Evolutionary conservation across 2,113 vertebrate species (phyloP).

Genomic region (Elanoides forficatus): DNA sequence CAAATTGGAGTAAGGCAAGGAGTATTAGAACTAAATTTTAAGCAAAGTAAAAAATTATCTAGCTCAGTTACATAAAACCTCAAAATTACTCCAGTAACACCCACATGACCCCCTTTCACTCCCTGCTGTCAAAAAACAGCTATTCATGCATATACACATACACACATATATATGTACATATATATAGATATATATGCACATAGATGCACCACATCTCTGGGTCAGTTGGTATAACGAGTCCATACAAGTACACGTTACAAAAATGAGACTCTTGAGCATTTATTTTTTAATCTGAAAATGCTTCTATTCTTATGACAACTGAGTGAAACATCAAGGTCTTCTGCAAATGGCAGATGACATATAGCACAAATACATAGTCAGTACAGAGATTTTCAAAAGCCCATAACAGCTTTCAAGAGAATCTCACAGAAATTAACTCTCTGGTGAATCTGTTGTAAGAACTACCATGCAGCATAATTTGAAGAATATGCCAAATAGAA

Average conservation of each 20-base stretch:
- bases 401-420: not conserved
- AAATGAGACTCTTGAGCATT: not conserved
- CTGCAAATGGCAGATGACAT: not conserved
- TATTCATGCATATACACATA: fast-evolving
- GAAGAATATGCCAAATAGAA: not conserved
- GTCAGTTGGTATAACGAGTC: not conserved
- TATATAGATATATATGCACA: fast-evolving
- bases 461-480: not conserved
- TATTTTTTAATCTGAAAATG: not conserved
- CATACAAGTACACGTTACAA: not conserved
- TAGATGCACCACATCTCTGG: not conserved
- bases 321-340: not conserved
- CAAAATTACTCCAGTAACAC: not conserved
- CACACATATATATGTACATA: not conserved
- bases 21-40: not conserved
- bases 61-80: not conserved
- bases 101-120: not conserved
- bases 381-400: not conserved
- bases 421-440: not conserved
- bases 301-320: not conserved
- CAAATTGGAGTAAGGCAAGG: not conserved
- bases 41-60: not conserved
- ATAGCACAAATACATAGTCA: not conserved
- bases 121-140: not conserved
- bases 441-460: not conserved